A percentile compares a stretch with the other conserved stretches of the same genome.
Evolutionary conservation across 1,140 invertebrate species (phyloP).

Genomic region (Paralvinella palmiformis): DNA sequence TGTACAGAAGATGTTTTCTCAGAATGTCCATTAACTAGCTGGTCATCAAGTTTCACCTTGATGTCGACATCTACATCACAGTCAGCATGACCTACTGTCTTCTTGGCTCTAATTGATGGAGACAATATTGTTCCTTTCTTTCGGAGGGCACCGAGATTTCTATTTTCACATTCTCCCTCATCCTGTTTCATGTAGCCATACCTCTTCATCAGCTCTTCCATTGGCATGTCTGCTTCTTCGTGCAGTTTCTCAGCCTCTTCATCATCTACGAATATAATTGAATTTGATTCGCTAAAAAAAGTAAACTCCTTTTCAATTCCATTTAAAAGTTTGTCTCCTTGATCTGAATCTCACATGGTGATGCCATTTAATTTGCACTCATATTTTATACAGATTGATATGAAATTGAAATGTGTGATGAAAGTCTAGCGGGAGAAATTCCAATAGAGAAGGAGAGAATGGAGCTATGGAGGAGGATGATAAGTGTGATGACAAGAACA

Average conservation of each 20-base stretch:
- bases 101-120: conserved; percentile 32
- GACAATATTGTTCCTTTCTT: conserved; percentile 31
- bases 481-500: no score
- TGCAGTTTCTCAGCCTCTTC: conserved; percentile 57
- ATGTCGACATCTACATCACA: not conserved
- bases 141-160: not conserved
- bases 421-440: no score
- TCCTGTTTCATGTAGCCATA: conserved; percentile 45
- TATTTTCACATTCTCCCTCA: conserved; percentile 17
- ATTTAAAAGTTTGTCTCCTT: no score
- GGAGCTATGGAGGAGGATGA: no score
- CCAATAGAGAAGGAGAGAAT: no score
- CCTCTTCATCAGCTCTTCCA: conserved; percentile 67
- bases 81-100: conserved; percentile 8
- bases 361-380: no score
- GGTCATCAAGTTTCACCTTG: conserved; percentile 20
- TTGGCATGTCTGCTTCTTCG: conserved; percentile 76
- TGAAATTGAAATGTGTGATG: no score
- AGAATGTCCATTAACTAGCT: conserved; percentile 37
- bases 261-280: conserved; percentile 2
- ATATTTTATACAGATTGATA: no score
- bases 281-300: not conserved
- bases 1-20: conserved; percentile 33
- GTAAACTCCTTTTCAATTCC: no score
- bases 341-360: no score